Evolutionary conservation across 2,888 invertebrate species (phyloP), one percentile per base, ranked within the genome.

Genomic region (Trichogramma evanescens): DNA sequence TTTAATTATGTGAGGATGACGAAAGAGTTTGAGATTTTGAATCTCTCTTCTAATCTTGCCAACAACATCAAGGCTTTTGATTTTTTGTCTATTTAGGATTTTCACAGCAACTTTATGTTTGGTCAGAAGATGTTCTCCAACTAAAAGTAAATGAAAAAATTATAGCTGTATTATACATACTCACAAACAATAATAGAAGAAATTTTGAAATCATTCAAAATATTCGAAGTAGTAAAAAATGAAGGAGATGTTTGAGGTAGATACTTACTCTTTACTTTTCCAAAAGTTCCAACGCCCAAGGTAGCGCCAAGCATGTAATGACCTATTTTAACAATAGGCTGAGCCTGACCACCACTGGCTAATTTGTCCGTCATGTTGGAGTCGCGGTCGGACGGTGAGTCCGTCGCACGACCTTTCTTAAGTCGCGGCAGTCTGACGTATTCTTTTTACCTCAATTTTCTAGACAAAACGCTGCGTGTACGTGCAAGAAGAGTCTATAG

Each of bases 1-100:
- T 81, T 98, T 97, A 66, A 99, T 99, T 69, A 99, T 99, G 78
- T 99, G 99, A 4, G 99, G 99, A 83, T 99, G 99, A 67, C 98
- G 85, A 75, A 99, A 99, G n/a, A 99, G 83, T 76, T 99, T 98
- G 44, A 99, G 84, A 81, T 99, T 99, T 79, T 99, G 98, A 72
- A 99, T 99, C 81, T 99, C 99, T 58, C 98, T 83, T 62, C 96
- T 85, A 69, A 99, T 99, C 81, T 99, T 99, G 3, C 98, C 96
- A 40, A 99, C 99, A 4, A 99, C 99, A 86, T 99, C 99, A 9
- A 99, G 84, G 69, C 93, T 96, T 79, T 99, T 99, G 65, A 99
- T 99, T 80, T 98, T 99, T 75, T 97, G 95, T 48, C 99, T 86
- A 78, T 99, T 99, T 50, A 99, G 81, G 67, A 99, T 98, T 80